Percentiles rank a stretch among this genome's conserved stretches.
Evolutionary conservation across 2,113 vertebrate species (phyloP).

Genomic region (Podarcis muralis): DNA sequence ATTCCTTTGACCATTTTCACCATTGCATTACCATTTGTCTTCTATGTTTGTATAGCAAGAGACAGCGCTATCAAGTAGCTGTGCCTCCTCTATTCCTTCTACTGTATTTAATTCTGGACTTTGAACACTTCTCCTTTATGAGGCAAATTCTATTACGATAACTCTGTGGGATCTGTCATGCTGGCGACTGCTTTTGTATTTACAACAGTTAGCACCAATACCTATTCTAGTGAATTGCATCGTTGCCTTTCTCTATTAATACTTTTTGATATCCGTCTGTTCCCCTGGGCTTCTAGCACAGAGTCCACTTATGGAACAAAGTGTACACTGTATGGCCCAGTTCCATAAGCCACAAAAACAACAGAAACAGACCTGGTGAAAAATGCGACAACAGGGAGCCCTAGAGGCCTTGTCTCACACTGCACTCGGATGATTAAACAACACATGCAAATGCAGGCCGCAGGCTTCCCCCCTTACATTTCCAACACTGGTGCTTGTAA

Average conservation of each 20-base stretch:
- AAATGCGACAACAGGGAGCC: constrained; percentile 60
- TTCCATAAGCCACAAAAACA: constrained; percentile 19
- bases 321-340: not conserved
- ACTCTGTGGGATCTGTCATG: constrained; percentile 12
- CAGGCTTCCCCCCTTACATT: not conserved
- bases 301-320: constrained; percentile 1
- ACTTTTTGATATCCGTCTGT: constrained; percentile 1
- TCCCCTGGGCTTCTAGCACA: not conserved
- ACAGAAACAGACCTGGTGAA: constrained; percentile 20
- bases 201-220: constrained; percentile 22
- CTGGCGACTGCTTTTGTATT: constrained; percentile 34
- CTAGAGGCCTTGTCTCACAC: constrained; percentile 37
- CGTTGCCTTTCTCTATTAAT: constrained; percentile 32
- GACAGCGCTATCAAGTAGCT: not conserved
- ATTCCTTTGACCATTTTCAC: constrained; percentile 29
- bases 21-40: not conserved
- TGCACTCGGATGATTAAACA: constrained; percentile 18
- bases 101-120: constrained; percentile 50
- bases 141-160: constrained; percentile 35
- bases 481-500: not conserved
- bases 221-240: constrained; percentile 3
- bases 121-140: constrained; percentile 31
- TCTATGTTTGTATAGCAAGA: constrained; percentile 7
- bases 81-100: constrained; percentile 25
- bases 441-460: not conserved